These are phyloP conservation scores for Spisula solida DNA, from an alignment of 2,888 invertebrate genomes.

Conservation along the genomic window DNA sequence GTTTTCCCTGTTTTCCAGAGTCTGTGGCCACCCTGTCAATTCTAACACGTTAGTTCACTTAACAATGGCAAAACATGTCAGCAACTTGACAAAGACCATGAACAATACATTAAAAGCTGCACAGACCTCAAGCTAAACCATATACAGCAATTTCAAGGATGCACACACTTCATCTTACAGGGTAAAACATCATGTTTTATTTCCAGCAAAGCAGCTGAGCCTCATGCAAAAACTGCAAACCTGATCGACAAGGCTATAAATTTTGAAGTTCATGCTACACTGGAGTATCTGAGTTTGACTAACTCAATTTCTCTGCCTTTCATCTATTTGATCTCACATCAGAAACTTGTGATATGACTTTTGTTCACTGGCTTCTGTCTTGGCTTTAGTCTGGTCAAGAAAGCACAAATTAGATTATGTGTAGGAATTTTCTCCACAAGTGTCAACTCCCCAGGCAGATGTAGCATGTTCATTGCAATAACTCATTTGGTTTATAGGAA, in stretches of 20 bases:
- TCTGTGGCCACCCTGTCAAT: no score
- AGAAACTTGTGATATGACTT: no score
- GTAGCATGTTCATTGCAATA: neutral
- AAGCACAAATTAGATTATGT: neutral
- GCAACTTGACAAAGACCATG: neutral
- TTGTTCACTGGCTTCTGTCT: neutral
- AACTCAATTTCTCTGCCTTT: no score
- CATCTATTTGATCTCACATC: no score
- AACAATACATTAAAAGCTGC: neutral
- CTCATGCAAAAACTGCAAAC: neutral
- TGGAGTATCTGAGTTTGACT: no score
- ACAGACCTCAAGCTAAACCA: neutral
- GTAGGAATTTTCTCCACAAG: neutral
- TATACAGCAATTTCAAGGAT: neutral
- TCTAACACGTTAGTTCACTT: neutral
- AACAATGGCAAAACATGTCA: neutral
- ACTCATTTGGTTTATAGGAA: neutral
- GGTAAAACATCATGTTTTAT: neutral
- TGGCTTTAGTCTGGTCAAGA: constrained; percentile 9
- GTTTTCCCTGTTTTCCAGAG: no score
- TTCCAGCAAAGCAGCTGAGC: neutral
- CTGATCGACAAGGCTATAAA: neutral
- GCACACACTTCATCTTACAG: neutral
- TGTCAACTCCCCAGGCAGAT: constrained; percentile 3
- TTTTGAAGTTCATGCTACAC: neutral